Percentiles rank a stretch among this genome's conserved stretches.
Conservation (phyloP, 2,888 invertebrate genomes). For the Ashinkailepas kermadecensis region DNA sequence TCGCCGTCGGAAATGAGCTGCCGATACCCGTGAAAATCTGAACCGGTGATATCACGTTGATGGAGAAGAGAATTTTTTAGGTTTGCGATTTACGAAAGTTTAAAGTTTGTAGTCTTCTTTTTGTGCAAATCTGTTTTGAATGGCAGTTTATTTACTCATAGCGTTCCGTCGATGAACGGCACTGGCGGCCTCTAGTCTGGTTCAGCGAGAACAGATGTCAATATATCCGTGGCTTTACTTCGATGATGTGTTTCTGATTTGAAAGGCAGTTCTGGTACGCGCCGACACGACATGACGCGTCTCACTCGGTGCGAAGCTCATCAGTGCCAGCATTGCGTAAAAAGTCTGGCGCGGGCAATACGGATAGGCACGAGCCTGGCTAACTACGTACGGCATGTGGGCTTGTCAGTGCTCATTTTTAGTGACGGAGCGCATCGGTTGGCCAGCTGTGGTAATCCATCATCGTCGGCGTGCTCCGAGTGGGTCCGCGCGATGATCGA, state of each 20-base stretch:
- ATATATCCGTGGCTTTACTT: slow-evolving; percentile 13
- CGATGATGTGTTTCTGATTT: neutral
- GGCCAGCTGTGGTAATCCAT: too few species aligned
- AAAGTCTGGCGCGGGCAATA: too few species aligned
- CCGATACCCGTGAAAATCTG: neutral
- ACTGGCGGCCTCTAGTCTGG: neutral
- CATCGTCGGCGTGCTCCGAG: too few species aligned
- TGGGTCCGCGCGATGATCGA: too few species aligned
- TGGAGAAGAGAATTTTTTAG: neutral
- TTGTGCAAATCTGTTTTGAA: slow-evolving; percentile 9
- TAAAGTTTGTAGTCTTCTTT: neutral
- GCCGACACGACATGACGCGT: too few species aligned
- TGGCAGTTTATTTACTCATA: neutral
- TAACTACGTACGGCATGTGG: too few species aligned
- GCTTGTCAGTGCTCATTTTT: too few species aligned
- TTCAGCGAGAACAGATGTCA: neutral
- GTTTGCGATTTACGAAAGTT: neutral
- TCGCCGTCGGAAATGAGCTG: neutral
- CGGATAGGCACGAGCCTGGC: too few species aligned
- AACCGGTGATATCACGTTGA: neutral
- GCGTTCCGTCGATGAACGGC: neutral
- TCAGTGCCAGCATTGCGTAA: too few species aligned
- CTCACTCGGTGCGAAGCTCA: too few species aligned
- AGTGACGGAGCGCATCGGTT: too few species aligned
- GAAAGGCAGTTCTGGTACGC: too few species aligned